Conservation (phyloP, 2,797 vertebrate genomes). For the Aplochiton taeniatus region DNA sequence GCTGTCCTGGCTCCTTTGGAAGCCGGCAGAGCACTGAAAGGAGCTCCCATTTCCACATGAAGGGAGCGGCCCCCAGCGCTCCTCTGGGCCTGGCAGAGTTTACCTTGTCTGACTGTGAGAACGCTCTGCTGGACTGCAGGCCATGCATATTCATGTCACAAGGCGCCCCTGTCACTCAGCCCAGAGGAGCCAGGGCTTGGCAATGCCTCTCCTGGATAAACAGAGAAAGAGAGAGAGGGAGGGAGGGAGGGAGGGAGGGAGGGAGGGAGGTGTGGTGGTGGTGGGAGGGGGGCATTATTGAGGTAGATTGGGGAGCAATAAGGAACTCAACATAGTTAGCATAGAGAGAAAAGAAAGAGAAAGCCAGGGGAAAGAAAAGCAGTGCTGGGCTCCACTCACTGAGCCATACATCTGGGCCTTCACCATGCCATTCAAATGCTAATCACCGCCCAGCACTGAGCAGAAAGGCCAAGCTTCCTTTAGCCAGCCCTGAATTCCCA, state of each 20-base stretch:
- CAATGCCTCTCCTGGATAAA: too few species aligned
- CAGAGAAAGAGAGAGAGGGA: slow-evolving; percentile 29
- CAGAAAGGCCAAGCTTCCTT: slow-evolving; percentile 72
- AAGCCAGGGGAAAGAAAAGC: slow-evolving; percentile 48
- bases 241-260: slow-evolving; percentile 14
- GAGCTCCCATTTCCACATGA: slow-evolving; percentile 75
- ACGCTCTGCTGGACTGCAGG: slow-evolving; percentile 63
- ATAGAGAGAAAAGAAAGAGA: slow-evolving; percentile 42
- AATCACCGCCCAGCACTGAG: slow-evolving; percentile 61
- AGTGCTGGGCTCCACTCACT: slow-evolving; percentile 66
- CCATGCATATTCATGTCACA: slow-evolving; percentile 76
- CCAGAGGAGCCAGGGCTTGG: slow-evolving; percentile 41
- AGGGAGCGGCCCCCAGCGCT: slow-evolving; percentile 66
- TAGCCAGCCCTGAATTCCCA: slow-evolving; percentile 60
- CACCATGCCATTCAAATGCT: slow-evolving; percentile 80
- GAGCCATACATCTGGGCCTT: slow-evolving; percentile 69
- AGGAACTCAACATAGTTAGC: too few species aligned
- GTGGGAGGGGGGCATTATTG: slow-evolving; percentile 22
- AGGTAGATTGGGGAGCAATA: slow-evolving; percentile 44
- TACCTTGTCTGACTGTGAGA: slow-evolving; percentile 78
- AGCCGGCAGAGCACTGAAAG: slow-evolving; percentile 66
- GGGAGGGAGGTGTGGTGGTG: slow-evolving; percentile 23
- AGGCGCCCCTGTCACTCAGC: slow-evolving; percentile 63
- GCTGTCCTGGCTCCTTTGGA: slow-evolving; percentile 52
- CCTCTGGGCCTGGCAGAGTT: slow-evolving; percentile 66